These are phyloP conservation scores for Aphis craccivora DNA, from an alignment of 1,140 invertebrate species.

Conservation along the genomic window DNA sequence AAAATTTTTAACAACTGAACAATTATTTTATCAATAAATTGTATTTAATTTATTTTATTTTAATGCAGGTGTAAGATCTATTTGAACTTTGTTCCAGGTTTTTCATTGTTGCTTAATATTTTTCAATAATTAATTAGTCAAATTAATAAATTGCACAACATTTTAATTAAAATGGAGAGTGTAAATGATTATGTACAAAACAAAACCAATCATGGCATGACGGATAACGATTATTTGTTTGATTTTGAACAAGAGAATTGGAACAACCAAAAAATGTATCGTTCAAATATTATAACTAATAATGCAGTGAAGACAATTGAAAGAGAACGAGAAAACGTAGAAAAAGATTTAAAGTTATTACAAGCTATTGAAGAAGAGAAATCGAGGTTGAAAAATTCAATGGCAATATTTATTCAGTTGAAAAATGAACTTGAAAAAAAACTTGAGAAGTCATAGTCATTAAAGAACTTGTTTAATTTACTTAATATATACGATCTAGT, in stretches of 20 bases:
- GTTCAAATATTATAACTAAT: not conserved
- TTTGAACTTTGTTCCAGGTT: not conserved
- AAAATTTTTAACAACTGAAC: too few species aligned
- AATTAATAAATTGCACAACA: not conserved
- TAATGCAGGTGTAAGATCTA: not conserved
- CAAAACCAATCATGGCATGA: not conserved
- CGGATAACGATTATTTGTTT: not conserved
- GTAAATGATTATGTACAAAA: not conserved
- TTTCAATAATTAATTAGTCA: not conserved
- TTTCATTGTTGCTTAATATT: not conserved
- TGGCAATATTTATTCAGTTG: not conserved
- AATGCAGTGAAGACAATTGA: not conserved
- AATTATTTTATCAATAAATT: too few species aligned
- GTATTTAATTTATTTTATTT: not conserved
- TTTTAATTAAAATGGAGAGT: not conserved
- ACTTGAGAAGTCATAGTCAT: not conserved
- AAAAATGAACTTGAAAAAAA: conserved; percentile 5
- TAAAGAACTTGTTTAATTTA: not conserved
- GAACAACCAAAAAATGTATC: not conserved
- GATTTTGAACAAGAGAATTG: conserved; percentile 31
- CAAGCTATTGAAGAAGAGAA: not conserved
- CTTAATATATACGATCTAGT: not conserved
- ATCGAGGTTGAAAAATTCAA: not conserved
- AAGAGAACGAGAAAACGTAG: conserved; percentile 20
- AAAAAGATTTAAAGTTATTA: conserved; percentile 46